Percentiles rank a stretch among this genome's conserved stretches.
Conservation (phyloP, 2,888 invertebrate genomes). For the Synanthedon formicaeformis region DNA sequence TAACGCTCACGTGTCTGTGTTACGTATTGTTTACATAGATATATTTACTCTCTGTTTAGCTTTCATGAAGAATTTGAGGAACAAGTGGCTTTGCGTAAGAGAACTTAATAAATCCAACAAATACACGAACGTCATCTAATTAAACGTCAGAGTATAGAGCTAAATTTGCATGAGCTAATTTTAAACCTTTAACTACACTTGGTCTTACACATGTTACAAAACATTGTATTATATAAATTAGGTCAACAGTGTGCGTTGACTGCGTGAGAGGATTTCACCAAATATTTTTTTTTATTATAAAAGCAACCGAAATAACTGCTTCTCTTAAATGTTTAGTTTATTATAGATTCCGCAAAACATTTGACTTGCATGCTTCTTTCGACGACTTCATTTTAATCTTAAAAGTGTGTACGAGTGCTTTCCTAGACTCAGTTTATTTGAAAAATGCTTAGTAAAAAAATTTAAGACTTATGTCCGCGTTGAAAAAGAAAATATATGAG, state of each 20-base stretch:
- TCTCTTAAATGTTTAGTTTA: slow-evolving; percentile 9
- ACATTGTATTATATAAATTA: slow-evolving; percentile 29
- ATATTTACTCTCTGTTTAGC: background rate
- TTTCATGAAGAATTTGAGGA: background rate
- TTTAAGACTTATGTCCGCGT: no score
- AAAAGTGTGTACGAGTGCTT: background rate
- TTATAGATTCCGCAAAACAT: slow-evolving; percentile 5
- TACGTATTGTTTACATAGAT: background rate
- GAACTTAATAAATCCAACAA: background rate
- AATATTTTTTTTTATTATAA: slow-evolving; percentile 12
- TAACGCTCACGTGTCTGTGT: background rate
- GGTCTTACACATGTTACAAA: slow-evolving; percentile 34
- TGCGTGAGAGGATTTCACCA: slow-evolving; percentile 36
- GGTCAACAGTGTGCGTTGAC: slow-evolving; percentile 27
- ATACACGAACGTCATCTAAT: no score
- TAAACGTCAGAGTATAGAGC: background rate
- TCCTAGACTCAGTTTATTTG: no score
- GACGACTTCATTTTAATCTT: background rate
- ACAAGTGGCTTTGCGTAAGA: background rate
- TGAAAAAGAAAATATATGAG: no score
- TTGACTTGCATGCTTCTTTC: background rate
- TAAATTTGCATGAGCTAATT: slow-evolving; percentile 2
- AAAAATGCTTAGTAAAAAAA: no score
- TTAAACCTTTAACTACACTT: slow-evolving; percentile 4
- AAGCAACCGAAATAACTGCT: no score